Evolutionary conservation across 2,113 vertebrate species (phyloP), one percentile per base, ranked within the genome.

Genomic region (Etheostoma cragini): DNA sequence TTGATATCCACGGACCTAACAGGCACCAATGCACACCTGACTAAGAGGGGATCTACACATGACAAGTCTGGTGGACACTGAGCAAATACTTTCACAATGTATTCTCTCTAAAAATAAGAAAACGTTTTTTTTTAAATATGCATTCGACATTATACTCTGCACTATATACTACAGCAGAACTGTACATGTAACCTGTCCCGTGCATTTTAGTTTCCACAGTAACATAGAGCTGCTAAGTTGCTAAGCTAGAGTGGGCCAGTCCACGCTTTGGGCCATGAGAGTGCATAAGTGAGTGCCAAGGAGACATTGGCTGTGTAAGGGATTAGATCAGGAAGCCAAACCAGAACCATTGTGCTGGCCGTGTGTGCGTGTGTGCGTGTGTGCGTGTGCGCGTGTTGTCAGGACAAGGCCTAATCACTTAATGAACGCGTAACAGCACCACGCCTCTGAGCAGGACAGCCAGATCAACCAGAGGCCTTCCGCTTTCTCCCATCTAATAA

Each of bases 351-450:
- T 65, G 78, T 33, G 66, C 69, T 72, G 80, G 76, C 68, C 62
- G 4, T 82, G 85, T 89, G 87, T 78, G 71, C 76, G 71, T 82
- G 79, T 76, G 11, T 61, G 17, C 76, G 78, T 75, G 85, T 76
- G 77, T 42, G 38, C 3, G 38, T 42, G 38, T 11, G 38, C 11
- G 2, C 10, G 38, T 38, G 35, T 38, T 85, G 71, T 81, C 78
- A 85, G 78, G 79, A 83, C 81, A 80, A 57, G 60, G 80, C 81
- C 92, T 95, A 95, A 96, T 95, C 94, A 93, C 94, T 94, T 95
- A 94, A 95, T 94, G 94, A 94, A 92, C 88, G 88, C 11, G 54
- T 54, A 93, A 82, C 87, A 89, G 89, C 81, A 84, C 82, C 80
- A 76, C 73, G 84, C 83, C 88, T 89, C 80, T 84, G 80, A 80